phyloP scores from a whole-genome alignment of 2,113 vertebrate genomes.

The Emydura subglobosa region DNA sequence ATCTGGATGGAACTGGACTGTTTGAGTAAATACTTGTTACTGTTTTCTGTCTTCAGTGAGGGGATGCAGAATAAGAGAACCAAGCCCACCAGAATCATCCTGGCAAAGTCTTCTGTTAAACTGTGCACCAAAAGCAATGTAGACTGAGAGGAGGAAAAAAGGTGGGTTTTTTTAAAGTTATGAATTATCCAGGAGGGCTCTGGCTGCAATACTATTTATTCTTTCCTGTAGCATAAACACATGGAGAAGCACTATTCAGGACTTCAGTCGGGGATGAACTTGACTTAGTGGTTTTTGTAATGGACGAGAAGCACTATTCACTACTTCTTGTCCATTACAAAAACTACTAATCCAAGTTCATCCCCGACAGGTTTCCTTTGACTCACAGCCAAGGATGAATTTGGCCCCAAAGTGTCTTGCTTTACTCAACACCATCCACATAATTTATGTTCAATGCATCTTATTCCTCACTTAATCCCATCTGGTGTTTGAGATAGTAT shows the following conservation, averaged over 20 bases:
- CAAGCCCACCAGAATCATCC: neutral
- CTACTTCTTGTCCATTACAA: slow-evolving; percentile 58
- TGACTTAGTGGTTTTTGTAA: too few species aligned
- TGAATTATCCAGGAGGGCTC: slow-evolving; percentile 18
- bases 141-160: neutral
- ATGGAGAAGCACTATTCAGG: slow-evolving; percentile 23
- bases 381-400: slow-evolving; percentile 41
- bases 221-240: slow-evolving; percentile 1
- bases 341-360: slow-evolving; percentile 69
- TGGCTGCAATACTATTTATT: slow-evolving; percentile 40
- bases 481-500: neutral
- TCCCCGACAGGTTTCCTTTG: slow-evolving; percentile 58
- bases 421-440: slow-evolving; percentile 48
- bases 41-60: neutral
- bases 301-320: neutral
- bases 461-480: slow-evolving; percentile 47
- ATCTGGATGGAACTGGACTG: neutral
- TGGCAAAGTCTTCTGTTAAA: neutral
- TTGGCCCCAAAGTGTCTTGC: slow-evolving; percentile 41
- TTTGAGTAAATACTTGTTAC: neutral
- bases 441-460: slow-evolving; percentile 11
- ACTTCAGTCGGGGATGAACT: neutral
- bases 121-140: neutral
- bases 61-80: neutral
- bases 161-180: neutral